Percentiles rank a stretch among this genome's conserved stretches.
Conservation (phyloP, 2,797 vertebrate genomes). For the Chiroxiphia lanceolata region DNA sequence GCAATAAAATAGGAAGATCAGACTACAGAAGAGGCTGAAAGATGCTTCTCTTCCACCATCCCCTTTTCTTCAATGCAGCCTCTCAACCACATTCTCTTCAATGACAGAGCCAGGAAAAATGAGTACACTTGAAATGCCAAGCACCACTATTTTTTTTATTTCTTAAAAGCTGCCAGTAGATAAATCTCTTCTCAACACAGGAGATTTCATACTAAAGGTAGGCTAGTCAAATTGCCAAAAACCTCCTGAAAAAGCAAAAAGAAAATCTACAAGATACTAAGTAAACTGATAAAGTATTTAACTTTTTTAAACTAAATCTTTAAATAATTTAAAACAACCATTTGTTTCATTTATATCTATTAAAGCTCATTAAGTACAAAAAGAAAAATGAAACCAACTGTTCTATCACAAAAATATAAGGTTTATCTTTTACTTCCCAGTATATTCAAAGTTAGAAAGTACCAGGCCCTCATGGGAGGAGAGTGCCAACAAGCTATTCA, state of each 20-base stretch:
- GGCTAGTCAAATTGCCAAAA: slow-evolving; percentile 55
- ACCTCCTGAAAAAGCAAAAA: slow-evolving; percentile 50
- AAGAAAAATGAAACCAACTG: not conserved
- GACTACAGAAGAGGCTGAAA: not conserved
- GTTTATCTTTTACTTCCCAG: not conserved
- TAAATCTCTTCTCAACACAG: slow-evolving; percentile 11
- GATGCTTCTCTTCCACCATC: not conserved
- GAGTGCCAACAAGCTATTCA: not conserved
- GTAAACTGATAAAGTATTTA: slow-evolving; percentile 17
- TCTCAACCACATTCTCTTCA: slow-evolving; percentile 51
- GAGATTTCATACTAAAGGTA: slow-evolving; percentile 51
- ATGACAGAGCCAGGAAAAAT: slow-evolving; percentile 56
- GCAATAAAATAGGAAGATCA: not conserved
- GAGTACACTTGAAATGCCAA: slow-evolving; percentile 55
- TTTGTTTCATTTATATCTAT: slow-evolving; percentile 35
- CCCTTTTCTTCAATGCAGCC: not conserved
- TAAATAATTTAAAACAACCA: slow-evolving; percentile 19
- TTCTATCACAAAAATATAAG: not conserved
- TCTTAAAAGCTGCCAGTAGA: slow-evolving; percentile 53
- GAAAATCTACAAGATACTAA: slow-evolving; percentile 35
- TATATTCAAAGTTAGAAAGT: not conserved
- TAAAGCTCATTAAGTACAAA: slow-evolving; percentile 44
- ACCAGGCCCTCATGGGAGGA: not conserved
- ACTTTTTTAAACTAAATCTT: slow-evolving; percentile 27
- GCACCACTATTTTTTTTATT: slow-evolving; percentile 33